Base-by-base conservation (phyloP, 92 coral and sea anemone genomes). In the Muricea muricata region DNA sequence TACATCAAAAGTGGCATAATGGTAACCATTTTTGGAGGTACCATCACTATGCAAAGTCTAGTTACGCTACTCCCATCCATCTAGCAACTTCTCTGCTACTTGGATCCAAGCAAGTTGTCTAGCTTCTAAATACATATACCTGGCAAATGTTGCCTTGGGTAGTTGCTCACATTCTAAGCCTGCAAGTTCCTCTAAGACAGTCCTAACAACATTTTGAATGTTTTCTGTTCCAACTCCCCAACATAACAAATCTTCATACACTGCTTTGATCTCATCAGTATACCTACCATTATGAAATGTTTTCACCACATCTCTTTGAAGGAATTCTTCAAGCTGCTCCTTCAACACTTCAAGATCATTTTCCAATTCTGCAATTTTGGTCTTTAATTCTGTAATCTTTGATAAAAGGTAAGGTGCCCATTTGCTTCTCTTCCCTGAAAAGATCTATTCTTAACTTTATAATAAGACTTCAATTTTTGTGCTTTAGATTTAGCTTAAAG, bases 61-160 rank as follows among this genome's bases (percentile, higher is more conserved):
- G 41, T 83, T 83, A 14, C 54, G 80, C 55, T 24, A 15, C 12
- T 67, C 13, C 57, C 73, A 83, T 40, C 63, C 72, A 83, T 24
- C 69, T 72, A 73, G 4, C 12, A 84, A 37, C 47, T 52, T n/a
- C 13, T 84, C 87, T 14, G 82, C 81, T n/a, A 84, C 58, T 73
- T 84, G 81, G 47, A 84, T 54, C 60, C 73, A 81, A 68, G 87
- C 81, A 18, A 73, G 81, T 25, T 46, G 17, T 5, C 65, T 40
- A 37, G 81, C 81, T 73, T 73, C 87, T 48, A 84, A 67, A 31
- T 84, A 73, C 87, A 84, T 84, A 25, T 66, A 71, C 20, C 63
- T 56, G 39, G 87, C 81, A 24, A 84, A 84, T 15, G 81, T 84
- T 17, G 87, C 87, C 46, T 84, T 73, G 81, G 74, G 87, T 34